These are phyloP conservation scores for Chroicocephalus ridibundus DNA, from an alignment of 2,113 vertebrate genomes.

Conservation along the genomic window DNA sequence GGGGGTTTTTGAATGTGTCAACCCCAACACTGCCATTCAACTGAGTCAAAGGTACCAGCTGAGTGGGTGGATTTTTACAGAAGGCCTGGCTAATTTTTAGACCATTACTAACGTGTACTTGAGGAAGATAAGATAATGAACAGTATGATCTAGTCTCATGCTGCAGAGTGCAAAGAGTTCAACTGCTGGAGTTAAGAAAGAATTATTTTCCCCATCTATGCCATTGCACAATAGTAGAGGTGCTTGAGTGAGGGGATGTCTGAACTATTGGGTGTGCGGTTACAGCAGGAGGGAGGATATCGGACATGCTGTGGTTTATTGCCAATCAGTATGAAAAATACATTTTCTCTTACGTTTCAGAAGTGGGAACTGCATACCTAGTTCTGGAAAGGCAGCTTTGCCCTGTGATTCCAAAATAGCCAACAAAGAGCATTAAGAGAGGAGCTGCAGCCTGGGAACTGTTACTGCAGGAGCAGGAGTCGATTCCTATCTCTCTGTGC, in stretches of 20 bases:
- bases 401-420: neutral
- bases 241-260: neutral
- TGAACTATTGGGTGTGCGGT: neutral
- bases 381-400: neutral
- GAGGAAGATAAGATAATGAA: slow-evolving; percentile 54
- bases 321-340: neutral
- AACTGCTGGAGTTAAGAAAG: slow-evolving; percentile 35
- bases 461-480: neutral
- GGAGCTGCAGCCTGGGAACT: neutral
- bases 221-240: slow-evolving; percentile 57
- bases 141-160: slow-evolving; percentile 23
- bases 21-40: slow-evolving; percentile 2
- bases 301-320: neutral
- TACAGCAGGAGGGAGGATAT: neutral
- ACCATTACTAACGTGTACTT: slow-evolving; percentile 55
- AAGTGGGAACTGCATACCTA: neutral
- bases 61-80: slow-evolving; percentile 53
- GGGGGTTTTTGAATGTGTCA: slow-evolving; percentile 39
- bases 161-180: slow-evolving; percentile 43
- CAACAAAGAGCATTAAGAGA: neutral
- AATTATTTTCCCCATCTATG: neutral
- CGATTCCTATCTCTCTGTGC: neutral
- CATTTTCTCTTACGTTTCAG: neutral
- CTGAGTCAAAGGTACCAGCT: slow-evolving; percentile 53
- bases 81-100: slow-evolving; percentile 64